Conservation (phyloP, 2,888 invertebrate species). For the Morpho helenor region DNA sequence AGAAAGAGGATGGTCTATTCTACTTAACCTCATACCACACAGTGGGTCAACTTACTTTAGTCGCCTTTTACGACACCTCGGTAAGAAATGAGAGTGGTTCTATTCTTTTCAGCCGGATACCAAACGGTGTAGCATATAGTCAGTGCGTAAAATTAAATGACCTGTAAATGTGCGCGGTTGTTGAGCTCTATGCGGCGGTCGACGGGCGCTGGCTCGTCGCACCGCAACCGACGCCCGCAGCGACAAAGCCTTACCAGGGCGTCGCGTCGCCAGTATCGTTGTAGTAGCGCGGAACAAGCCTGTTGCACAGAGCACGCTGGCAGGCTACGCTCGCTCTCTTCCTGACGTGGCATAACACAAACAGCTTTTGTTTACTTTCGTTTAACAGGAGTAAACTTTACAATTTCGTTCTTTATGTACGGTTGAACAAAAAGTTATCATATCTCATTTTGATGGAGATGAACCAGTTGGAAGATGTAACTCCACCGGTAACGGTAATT, state of each 20-base stretch:
- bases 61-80: too few species aligned
- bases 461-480: too few species aligned
- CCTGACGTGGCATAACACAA: conserved; percentile 46
- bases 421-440: too few species aligned
- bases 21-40: too few species aligned
- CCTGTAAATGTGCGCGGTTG: conserved; percentile 81
- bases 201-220: conserved; percentile 42
- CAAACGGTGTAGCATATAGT: too few species aligned
- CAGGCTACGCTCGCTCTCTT: conserved; percentile 80
- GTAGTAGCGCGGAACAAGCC: conserved; percentile 76
- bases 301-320: conserved; percentile 64
- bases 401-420: too few species aligned
- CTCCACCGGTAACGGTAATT: too few species aligned
- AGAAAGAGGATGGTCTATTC: too few species aligned
- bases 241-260: conserved; percentile 81
- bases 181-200: conserved; percentile 66
- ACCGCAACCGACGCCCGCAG: conserved; percentile 72
- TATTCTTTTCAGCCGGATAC: too few species aligned
- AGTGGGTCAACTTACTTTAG: too few species aligned
- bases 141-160: not conserved
- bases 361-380: not conserved
- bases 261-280: conserved; percentile 78
- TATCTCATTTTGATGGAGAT: too few species aligned
- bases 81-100: too few species aligned
- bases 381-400: not conserved